Evolutionary conservation across 2,113 vertebrate genomes (phyloP), one percentile per base, ranked within the genome.

Genomic region (Cercopithecus mona): DNA sequence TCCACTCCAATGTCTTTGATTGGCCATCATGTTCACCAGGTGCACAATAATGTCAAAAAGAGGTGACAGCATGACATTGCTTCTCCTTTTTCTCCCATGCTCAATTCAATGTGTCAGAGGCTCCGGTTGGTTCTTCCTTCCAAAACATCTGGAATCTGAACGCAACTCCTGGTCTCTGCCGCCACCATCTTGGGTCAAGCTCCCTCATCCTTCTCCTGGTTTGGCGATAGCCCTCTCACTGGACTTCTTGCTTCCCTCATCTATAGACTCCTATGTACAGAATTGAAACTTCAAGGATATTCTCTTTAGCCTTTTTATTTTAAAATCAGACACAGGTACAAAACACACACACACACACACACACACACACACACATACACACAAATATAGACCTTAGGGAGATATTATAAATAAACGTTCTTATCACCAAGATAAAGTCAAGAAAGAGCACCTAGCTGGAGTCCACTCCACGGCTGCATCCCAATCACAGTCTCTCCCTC

Each of bases 31-130:
- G 27, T 23, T 82, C 48, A 22, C n/a, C n/a, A 2, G 11, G 22
- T 8, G 6, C 0, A 0, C 20, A 25, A 0, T 7, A 23, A 22
- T 4, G 48, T 48, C 9, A 18, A 61, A 50, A 20, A 88, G 40
- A 43, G 57, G 18, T n/a, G 11, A 23, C 1, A 8, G 9, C 1
- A 0, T 35, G 3, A 9, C 16, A 17, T 35, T 2, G 40, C 40
- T 50, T 35, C 32, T 43, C 22, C 16, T 66, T 16, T 7, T 50
- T 59, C 38, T 68, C 30, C 73, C 59, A 13, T 0, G 2, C 32
- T 40, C 61, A 8, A 2, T 12, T 43, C 55, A 38, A 0, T 1
- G 6, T 23, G 43, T 76, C 70, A 2, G 10, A 16, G 40, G 50
- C 3, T 14, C 48, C 27, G 3, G 0, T 5, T 13, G 50, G 18